Percentiles rank a stretch among this genome's conserved stretches.
phyloP scores from a whole-genome alignment of 2,113 vertebrate species.

The Zosterops hypoxanthus region DNA sequence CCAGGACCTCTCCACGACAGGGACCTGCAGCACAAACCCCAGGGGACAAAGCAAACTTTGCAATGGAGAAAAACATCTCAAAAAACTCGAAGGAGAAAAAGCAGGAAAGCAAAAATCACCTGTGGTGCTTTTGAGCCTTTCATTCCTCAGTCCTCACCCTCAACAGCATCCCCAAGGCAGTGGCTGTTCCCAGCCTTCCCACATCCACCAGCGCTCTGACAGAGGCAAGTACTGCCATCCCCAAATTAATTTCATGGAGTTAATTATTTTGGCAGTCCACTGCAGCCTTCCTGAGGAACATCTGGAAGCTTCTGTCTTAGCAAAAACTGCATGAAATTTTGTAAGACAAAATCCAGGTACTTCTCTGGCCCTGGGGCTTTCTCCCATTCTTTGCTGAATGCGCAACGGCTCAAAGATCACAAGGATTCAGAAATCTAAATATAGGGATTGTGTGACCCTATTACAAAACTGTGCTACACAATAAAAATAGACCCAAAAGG shows the following conservation, averaged over 20 bases:
- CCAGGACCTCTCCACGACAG: background rate
- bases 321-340: background rate
- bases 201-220: background rate
- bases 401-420: background rate
- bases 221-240: background rate
- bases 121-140: background rate
- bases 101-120: background rate
- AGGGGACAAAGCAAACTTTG: background rate
- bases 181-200: background rate
- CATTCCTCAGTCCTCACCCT: background rate
- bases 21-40: background rate
- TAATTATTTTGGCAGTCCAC: background rate
- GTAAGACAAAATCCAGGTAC: background rate
- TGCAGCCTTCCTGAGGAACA: background rate
- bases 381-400: slow-evolving; percentile 1
- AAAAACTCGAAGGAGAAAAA: background rate
- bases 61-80: background rate
- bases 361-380: slow-evolving; percentile 17
- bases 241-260: background rate
- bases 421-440: slow-evolving; percentile 41
- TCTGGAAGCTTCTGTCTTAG: background rate
- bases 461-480: slow-evolving; percentile 26
- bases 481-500: slow-evolving; percentile 27
- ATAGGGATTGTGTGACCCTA: slow-evolving; percentile 13
- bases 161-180: background rate